Conservation (phyloP, 2,888 invertebrate genomes). For the Drosophila borborema region DNA sequence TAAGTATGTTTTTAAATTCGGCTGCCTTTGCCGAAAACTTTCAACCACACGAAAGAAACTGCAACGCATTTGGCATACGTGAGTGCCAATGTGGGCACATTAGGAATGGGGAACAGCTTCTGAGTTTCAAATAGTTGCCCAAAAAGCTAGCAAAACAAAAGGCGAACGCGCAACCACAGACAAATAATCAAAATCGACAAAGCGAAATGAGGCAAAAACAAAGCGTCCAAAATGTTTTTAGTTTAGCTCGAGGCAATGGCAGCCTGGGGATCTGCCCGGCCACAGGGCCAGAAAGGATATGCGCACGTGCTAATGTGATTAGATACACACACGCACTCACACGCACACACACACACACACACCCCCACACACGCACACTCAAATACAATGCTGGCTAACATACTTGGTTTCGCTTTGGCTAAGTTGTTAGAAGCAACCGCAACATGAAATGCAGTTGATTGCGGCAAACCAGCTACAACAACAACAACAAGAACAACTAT, state of each 20-base stretch:
- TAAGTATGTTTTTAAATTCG: not conserved
- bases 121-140: conserved; percentile 71
- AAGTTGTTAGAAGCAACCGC: conserved; percentile 67
- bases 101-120: conserved; percentile 51
- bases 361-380: conserved; percentile 5
- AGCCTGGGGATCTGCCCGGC: conserved; percentile 60
- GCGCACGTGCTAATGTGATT: conserved; percentile 81
- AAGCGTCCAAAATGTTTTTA: conserved; percentile 77
- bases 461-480: conserved; percentile 60
- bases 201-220: conserved; percentile 78
- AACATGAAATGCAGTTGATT: conserved; percentile 82
- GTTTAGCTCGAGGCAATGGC: conserved; percentile 58
- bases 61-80: conserved; percentile 45
- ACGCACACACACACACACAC: conserved; percentile 2
- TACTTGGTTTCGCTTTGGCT: conserved; percentile 34
- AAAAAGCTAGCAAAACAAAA: conserved; percentile 49
- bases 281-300: conserved; percentile 64
- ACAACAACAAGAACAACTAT: conserved; percentile 20
- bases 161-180: conserved; percentile 59
- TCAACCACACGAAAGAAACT: conserved; percentile 49
- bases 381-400: not conserved
- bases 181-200: conserved; percentile 80
- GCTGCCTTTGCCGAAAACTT: conserved; percentile 48
- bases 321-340: conserved; percentile 59
- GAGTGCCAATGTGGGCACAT: conserved; percentile 21